phyloP scores from a whole-genome alignment of 64 coral and sea anemone genomes.

The Dendronephthya gigantea region DNA sequence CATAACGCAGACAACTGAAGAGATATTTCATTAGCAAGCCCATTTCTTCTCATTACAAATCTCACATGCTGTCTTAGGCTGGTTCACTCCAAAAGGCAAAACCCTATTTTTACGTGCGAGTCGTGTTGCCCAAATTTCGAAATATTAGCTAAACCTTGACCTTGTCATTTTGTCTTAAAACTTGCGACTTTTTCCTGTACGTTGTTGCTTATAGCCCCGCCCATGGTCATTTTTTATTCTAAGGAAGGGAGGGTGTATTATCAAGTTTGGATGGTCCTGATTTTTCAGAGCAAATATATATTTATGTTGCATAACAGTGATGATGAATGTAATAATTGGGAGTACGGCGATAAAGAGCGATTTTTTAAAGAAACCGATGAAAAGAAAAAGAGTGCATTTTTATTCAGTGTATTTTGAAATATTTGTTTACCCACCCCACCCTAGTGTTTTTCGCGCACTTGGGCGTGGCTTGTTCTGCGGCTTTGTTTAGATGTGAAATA shows the following conservation, averaged over 20 bases:
- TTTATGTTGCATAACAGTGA: too few species aligned
- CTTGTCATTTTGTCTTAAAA: background rate
- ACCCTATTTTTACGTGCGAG: background rate
- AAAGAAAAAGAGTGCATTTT: too few species aligned
- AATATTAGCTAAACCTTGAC: background rate
- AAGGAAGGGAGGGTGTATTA: background rate
- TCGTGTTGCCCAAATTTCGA: background rate
- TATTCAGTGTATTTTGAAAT: background rate
- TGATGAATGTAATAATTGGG: too few species aligned
- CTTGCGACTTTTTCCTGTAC: background rate
- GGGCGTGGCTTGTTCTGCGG: slow-evolving; percentile 15
- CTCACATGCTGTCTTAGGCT: too few species aligned
- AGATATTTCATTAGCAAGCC: too few species aligned
- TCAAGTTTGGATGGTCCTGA: too few species aligned
- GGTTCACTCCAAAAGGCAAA: too few species aligned
- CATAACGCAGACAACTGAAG: too few species aligned
- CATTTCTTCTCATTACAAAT: too few species aligned
- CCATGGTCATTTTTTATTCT: background rate
- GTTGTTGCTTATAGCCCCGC: background rate
- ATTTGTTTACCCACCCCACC: slow-evolving; percentile 5
- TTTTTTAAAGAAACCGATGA: too few species aligned
- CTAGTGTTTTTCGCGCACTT: background rate
- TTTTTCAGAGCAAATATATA: too few species aligned
- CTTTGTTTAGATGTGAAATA: slow-evolving; percentile 21
- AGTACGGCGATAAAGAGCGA: too few species aligned